Conservation (phyloP, 2,797 vertebrate species). For the Ceyx erithaca region DNA sequence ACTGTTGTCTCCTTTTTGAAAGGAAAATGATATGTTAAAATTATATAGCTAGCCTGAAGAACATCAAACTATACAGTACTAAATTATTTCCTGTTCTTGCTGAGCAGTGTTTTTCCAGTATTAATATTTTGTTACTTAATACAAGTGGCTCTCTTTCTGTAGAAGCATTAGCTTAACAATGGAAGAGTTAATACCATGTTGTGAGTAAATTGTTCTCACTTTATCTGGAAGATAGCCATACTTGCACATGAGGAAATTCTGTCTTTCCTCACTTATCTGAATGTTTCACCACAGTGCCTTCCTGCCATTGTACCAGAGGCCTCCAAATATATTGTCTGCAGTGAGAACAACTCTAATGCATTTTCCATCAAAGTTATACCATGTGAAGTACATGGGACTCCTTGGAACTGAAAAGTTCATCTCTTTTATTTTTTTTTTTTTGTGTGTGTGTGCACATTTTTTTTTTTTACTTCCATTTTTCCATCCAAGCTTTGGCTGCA, state of each 20-base stretch:
- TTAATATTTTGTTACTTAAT: constrained; percentile 32
- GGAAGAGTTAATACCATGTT: constrained; percentile 42
- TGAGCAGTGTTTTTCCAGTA: constrained; percentile 44
- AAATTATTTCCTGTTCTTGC: constrained; percentile 64
- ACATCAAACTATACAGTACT: constrained; percentile 26
- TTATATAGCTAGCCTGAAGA: neutral
- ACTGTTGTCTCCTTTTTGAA: constrained; percentile 12
- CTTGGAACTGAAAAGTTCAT: constrained; percentile 40
- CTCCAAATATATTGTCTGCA: constrained; percentile 49
- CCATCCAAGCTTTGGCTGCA: constrained; percentile 59
- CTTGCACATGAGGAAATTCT: constrained; percentile 80
- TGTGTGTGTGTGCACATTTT: neutral
- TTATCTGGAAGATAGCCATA: constrained; percentile 77
- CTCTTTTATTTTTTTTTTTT: neutral
- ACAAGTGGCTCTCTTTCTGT: neutral
- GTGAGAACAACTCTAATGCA: constrained; percentile 55
- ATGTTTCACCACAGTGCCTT: constrained; percentile 83
- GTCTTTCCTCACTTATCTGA: constrained; percentile 81
- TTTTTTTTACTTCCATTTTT: constrained; percentile 25
- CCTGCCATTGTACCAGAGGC: constrained; percentile 80
- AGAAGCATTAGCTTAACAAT: constrained; percentile 32
- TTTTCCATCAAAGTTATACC: constrained; percentile 67
- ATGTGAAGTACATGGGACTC: constrained; percentile 4
- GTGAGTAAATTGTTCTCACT: constrained; percentile 70
- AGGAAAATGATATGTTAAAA: neutral